Evolutionary conservation across 2,113 vertebrate genomes (phyloP), one percentile per base, ranked within the genome.

Genomic region (Chelonoidis abingdonii): DNA sequence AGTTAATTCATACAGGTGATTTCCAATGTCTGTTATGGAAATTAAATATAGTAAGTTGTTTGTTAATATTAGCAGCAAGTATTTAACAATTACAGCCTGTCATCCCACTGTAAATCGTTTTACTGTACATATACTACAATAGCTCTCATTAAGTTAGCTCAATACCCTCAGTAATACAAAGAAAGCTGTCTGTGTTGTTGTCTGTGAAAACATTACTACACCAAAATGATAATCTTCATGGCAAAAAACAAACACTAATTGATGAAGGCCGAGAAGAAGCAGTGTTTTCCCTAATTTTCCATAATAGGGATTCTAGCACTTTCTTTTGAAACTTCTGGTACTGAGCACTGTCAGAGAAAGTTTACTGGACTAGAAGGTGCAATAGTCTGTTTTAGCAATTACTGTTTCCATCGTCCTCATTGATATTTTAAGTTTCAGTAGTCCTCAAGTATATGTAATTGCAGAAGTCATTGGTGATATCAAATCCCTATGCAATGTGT

Each of bases 21-120:
- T 93, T 84, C 50, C 57, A 86, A 5, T 41, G 83, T 88, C 57
- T 91, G 27, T 85, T 95, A 84, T 83, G 83, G n/a, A 91, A 95
- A 91, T 93, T 8, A 89, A 95, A 94, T 75, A 44, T 3, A 17
- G 57, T 44, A 19, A 25, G 25, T 78, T 81, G 50, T 95, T 97
- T 90, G 88, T 95, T 93, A 90, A 90, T 88, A 80, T 38, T 35
- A 75, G 75, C 27, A 90, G 29, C 31, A 89, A 93, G 3, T 6
- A 53, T 84, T 89, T 52, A 56, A 25, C 83, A 92, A 79, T 95
- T 76, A 83, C 80, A 85, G 7, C 0, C 1, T 91, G 75, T 79
- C 81, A 91, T 75, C 44, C n/a, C 92, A 56, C 87, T 47, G 9
- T 83, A 91, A 93, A 93, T 17, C 10, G 29, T 79, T 91, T 93